Conservation (phyloP, 1,140 invertebrate genomes). For the Drosophila rhopaloa region DNA sequence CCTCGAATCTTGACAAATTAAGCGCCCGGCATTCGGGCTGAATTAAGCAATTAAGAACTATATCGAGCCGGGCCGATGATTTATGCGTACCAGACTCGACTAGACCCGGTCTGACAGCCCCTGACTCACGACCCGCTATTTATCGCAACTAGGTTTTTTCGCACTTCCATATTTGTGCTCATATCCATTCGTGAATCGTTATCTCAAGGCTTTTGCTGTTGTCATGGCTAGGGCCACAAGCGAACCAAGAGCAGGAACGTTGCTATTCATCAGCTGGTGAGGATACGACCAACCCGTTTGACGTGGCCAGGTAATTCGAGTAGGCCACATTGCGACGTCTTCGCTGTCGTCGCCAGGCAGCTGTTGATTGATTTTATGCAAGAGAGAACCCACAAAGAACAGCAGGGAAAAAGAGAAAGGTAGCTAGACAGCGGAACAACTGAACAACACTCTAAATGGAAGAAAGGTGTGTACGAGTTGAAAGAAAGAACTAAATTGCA, state of each 20-base stretch:
- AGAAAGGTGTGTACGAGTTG: slow-evolving; percentile 18
- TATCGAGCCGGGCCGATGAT: slow-evolving; percentile 12
- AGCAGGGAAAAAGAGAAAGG: slow-evolving; percentile 20
- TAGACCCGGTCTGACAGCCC: slow-evolving; percentile 24
- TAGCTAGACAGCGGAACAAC: slow-evolving; percentile 13
- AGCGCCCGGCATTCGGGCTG: slow-evolving; percentile 32
- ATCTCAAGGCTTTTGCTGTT: slow-evolving; percentile 31
- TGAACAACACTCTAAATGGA: slow-evolving; percentile 18
- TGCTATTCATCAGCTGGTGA: slow-evolving; percentile 27
- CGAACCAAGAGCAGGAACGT: background rate
- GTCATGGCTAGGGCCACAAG: slow-evolving; percentile 5
- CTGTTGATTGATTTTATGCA: slow-evolving; percentile 78
- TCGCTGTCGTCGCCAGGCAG: slow-evolving; percentile 37
- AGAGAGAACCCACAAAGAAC: slow-evolving; percentile 46
- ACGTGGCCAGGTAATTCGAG: slow-evolving; percentile 56
- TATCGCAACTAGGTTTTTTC: slow-evolving; percentile 30
- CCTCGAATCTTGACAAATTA: slow-evolving; percentile 52
- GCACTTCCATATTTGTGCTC: slow-evolving; percentile 37
- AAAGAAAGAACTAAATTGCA: background rate
- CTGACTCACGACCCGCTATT: slow-evolving; percentile 27
- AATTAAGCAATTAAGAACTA: slow-evolving; percentile 50
- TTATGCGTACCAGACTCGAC: slow-evolving; percentile 18
- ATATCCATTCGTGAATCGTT: slow-evolving; percentile 34
- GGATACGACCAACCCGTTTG: slow-evolving; percentile 20
- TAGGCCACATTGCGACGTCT: slow-evolving; percentile 13